These are phyloP conservation scores for Corythornis vintsioides DNA, from an alignment of 2,113 vertebrate species.

Conservation along the genomic window DNA sequence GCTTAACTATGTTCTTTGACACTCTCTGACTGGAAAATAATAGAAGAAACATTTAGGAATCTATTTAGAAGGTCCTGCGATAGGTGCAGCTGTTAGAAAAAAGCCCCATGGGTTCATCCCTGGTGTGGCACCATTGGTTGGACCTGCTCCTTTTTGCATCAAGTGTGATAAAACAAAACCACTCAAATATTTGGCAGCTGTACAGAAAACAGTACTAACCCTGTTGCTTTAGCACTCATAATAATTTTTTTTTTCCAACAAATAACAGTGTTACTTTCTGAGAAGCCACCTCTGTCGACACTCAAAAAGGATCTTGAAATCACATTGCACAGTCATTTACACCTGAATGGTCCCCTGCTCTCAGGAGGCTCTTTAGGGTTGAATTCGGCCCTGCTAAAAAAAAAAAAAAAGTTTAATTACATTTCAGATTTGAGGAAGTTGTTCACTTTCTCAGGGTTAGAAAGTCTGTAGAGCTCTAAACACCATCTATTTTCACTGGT, in stretches of 20 bases:
- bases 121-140: not conserved
- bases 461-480: not conserved
- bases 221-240: not conserved
- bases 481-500: not conserved
- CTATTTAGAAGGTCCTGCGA: not conserved
- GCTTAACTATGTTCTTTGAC: not conserved
- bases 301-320: not conserved
- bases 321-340: rapidly evolving
- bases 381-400: not conserved
- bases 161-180: not conserved
- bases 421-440: not conserved
- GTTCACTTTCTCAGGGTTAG: not conserved
- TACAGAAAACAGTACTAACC: not conserved
- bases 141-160: not conserved
- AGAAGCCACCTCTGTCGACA: not conserved
- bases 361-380: not conserved
- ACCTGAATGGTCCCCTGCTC: not conserved
- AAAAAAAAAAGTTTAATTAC: not conserved
- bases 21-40: not conserved
- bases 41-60: not conserved
- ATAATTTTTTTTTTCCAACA: not conserved
- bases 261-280: not conserved
- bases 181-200: not conserved
- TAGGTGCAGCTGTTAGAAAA: not conserved
- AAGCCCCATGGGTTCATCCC: not conserved